These are phyloP conservation scores for Puma concolor DNA, from an alignment of 2,113 vertebrate species.

Conservation along the genomic window DNA sequence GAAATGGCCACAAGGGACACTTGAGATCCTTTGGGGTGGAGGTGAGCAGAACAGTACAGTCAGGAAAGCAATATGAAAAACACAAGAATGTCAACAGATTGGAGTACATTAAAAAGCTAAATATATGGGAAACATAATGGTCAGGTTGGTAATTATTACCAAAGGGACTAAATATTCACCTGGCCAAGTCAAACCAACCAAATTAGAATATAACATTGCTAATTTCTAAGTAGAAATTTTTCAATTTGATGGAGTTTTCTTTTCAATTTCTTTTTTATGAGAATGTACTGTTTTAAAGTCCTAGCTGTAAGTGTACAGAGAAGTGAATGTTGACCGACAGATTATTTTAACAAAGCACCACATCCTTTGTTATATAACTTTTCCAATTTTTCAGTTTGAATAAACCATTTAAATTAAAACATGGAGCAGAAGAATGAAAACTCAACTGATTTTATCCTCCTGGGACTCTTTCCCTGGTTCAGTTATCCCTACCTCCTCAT, in stretches of 20 bases:
- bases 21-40: background rate
- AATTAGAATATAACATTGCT: background rate
- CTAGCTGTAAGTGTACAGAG: background rate
- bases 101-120: background rate
- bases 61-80: background rate
- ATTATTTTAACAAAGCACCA: background rate
- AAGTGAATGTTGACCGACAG: background rate
- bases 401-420: background rate
- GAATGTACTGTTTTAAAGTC: background rate
- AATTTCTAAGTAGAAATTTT: background rate
- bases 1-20: background rate
- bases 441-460: slow-evolving; percentile 47
- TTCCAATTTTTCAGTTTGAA: background rate
- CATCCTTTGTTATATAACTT: background rate
- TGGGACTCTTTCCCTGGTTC: slow-evolving; percentile 33
- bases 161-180: background rate
- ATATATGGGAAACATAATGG: background rate
- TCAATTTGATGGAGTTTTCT: background rate
- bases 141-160: background rate
- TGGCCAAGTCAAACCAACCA: background rate
- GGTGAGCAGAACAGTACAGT: background rate
- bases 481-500: slow-evolving; percentile 19
- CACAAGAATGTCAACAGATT: background rate
- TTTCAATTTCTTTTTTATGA: background rate
- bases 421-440: slow-evolving; percentile 39